Conservation (phyloP, 2,888 invertebrate species). For the Calameuta filiformis region DNA sequence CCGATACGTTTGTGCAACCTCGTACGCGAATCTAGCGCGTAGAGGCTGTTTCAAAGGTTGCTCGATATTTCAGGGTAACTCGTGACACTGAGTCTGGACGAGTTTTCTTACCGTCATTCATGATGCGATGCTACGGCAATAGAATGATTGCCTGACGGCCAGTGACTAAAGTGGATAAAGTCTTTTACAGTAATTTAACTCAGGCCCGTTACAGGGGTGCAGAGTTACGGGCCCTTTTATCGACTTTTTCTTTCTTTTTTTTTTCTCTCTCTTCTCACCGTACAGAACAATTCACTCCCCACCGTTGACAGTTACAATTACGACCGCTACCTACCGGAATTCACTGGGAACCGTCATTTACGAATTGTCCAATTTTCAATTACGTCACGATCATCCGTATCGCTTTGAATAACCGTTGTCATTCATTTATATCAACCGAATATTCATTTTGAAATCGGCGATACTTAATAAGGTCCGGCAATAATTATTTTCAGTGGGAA, state of each 20-base stretch:
- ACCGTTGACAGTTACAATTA: too few relatives aligned
- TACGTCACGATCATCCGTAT: too few relatives aligned
- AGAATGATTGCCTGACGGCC: slow-evolving; percentile 60
- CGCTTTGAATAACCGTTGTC: fast-evolving
- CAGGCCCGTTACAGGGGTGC: slow-evolving; percentile 46
- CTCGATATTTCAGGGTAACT: slow-evolving; percentile 51
- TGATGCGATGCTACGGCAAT: slow-evolving; percentile 57
- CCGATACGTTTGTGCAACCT: too few relatives aligned
- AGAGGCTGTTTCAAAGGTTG: neutral
- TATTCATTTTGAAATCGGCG: too few relatives aligned
- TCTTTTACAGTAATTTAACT: slow-evolving; percentile 59
- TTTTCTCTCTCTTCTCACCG: neutral
- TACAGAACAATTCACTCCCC: too few relatives aligned
- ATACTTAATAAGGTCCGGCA: fast-evolving
- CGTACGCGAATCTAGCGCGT: too few relatives aligned
- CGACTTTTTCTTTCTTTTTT: slow-evolving; percentile 12
- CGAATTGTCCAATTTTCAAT: too few relatives aligned
- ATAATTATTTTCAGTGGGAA: neutral
- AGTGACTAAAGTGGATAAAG: slow-evolving; percentile 62
- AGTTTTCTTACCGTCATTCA: slow-evolving; percentile 59
- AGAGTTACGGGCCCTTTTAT: slow-evolving; percentile 32
- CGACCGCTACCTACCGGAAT: too few relatives aligned
- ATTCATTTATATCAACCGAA: too few relatives aligned
- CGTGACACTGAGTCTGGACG: slow-evolving; percentile 43
- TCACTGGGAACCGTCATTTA: too few relatives aligned